A percentile compares a stretch with the other conserved stretches of the same genome.
These are phyloP conservation scores for Listronotus oregonensis DNA, from an alignment of 1,140 invertebrate species.

Conservation along the genomic window DNA sequence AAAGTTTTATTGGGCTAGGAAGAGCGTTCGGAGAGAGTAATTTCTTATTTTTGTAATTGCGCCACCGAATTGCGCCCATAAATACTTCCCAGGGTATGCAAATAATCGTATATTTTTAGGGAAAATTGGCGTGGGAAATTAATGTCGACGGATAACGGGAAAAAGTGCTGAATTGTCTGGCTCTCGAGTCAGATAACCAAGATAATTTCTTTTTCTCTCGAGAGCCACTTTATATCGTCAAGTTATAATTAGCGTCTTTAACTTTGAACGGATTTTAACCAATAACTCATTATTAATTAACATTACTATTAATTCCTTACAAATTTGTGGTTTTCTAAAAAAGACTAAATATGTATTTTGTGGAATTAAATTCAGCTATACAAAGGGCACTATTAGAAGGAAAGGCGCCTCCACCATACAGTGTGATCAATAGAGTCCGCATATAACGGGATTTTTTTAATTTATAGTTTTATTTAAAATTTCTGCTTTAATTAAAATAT, in stretches of 20 bases:
- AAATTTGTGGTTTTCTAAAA: no score
- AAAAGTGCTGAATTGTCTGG: constrained; percentile 31
- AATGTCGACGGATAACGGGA: constrained; percentile 29
- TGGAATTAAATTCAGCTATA: no score
- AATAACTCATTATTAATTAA: no score
- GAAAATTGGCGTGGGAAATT: constrained; percentile 36
- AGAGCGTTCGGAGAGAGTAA: constrained; percentile 28
- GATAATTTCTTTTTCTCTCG: constrained; percentile 23
- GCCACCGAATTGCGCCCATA: constrained; percentile 32
- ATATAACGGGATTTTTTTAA: no score
- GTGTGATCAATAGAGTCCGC: no score
- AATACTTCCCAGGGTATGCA: constrained; percentile 37
- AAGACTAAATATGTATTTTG: no score
- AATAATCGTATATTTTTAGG: constrained; percentile 38
- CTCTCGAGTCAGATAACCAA: constrained; percentile 8
- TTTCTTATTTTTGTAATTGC: constrained; percentile 38
- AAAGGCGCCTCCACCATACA: no score
- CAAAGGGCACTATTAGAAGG: no score
- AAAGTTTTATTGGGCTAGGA: constrained; percentile 27
- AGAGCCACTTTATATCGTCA: constrained; percentile 12
- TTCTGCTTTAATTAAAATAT: no score
- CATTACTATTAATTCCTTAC: no score
- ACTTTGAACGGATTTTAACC: no score
- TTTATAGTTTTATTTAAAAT: no score
- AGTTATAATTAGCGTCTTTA: constrained; percentile 7